Base-by-base conservation (phyloP, 2,888 invertebrate species). In the Orthosia cruda region DNA sequence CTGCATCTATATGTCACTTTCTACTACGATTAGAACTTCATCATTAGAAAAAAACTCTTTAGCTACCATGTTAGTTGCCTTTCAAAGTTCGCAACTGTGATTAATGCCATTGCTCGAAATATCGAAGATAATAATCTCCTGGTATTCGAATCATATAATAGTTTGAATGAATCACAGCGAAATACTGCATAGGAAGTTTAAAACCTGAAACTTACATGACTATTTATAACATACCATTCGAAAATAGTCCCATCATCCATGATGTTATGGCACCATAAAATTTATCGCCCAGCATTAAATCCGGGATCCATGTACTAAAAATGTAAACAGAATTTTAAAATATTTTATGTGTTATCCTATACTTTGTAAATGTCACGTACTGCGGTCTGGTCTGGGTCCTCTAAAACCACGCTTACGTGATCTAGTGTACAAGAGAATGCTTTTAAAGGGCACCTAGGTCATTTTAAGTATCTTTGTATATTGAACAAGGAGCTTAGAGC, bases 381-480 rank as follows among this genome's bases (percentile, higher is more conserved):
- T 73, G 50, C 57, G 67, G 58, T 74, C 26, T 49, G 9, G 40
- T 40, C 40, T 40, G 40, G 70, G 55, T 64, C 49, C 59, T 78
- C 57, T 66, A 32, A 75, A 77, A 73, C 47, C 63, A 74, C 57
- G 67, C 57, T 74, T 74, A 70, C 71, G 71, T 74, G 73, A 76
- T 77, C 59, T 74, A 72, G 45, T 55, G 40, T 70, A 87, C 85
- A 85, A 72, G 84, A 72, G 47, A 87, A 85, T 77, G 77, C 87
- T 87, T 87, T 84, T 63, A 83, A 40, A 77, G 26, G 52, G 55
- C 74, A 50, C 54, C 50, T 74, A 63, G 66, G 71, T 58, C 55
- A 74, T 66, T 65, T 72, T 61, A 50, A 78, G 64, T 68, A 71
- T 55, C 55, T 52, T 32, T n/a, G 47, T 62, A 72, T 66, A 75